phyloP scores from a whole-genome alignment of 2,888 invertebrate species.

The Augochlorella aurata region DNA sequence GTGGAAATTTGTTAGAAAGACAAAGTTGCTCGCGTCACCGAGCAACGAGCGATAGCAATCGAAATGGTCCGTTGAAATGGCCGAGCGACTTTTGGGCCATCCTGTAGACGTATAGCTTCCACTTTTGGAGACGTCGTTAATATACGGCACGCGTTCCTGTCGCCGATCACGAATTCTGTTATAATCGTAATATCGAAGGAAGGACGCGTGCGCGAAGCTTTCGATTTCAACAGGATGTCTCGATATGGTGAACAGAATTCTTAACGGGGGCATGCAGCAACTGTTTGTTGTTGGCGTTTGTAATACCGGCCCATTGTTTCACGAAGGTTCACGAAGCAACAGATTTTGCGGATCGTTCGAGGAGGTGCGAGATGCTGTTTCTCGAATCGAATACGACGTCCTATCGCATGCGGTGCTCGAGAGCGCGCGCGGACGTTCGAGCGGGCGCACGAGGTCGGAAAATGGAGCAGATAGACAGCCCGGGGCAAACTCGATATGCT shows the following conservation, averaged over 20 bases:
- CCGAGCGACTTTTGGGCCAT: too few species aligned
- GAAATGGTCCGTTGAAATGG: too few species aligned
- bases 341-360: too few species aligned
- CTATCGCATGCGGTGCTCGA: constrained; percentile 10
- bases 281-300: background rate
- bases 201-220: constrained; percentile 27
- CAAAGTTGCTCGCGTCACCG: too few species aligned
- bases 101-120: too few species aligned
- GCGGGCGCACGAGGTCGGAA: constrained; percentile 57
- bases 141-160: constrained; percentile 26
- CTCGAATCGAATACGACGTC: constrained; percentile 17
- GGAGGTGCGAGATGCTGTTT: background rate
- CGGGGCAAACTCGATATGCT: constrained; percentile 62
- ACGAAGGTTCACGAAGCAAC: background rate
- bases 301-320: background rate
- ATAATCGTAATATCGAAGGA: constrained; percentile 18
- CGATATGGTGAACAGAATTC: constrained; percentile 23
- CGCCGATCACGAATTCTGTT: constrained; percentile 31
- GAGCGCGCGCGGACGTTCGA: background rate
- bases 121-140: constrained; percentile 11
- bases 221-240: constrained; percentile 52
- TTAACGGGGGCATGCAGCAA: background rate
- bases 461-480: constrained; percentile 68
- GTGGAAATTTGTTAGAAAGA: too few species aligned
- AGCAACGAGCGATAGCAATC: too few species aligned